These are phyloP conservation scores for Phortica okadai DNA, from an alignment of 2,888 invertebrate genomes.

Conservation along the genomic window DNA sequence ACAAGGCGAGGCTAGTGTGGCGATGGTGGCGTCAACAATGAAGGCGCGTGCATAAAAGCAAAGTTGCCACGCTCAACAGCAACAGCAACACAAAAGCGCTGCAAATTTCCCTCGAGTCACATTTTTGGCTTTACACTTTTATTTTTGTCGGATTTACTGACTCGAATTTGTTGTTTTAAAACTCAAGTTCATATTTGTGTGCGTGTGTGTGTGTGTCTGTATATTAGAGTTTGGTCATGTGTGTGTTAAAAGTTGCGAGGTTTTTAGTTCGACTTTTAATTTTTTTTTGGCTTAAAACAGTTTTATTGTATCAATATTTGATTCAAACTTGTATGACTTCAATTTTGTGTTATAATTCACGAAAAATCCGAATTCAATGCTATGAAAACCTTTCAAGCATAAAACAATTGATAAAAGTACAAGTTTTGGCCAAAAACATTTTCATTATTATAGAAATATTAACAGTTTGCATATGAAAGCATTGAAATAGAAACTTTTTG, in stretches of 20 bases:
- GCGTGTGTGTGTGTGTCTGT: neutral
- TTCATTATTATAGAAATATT: too few species aligned
- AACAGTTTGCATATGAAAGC: neutral
- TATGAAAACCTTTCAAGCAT: too few species aligned
- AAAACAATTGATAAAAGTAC: too few species aligned
- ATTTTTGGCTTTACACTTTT: slow-evolving; percentile 41
- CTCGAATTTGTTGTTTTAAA: neutral
- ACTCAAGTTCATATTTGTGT: slow-evolving; percentile 1
- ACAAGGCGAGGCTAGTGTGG: neutral
- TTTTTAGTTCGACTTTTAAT: neutral
- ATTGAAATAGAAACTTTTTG: neutral
- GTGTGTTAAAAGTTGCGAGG: neutral
- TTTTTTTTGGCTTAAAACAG: too few species aligned
- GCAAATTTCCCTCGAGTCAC: slow-evolving; percentile 65
- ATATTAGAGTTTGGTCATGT: too few species aligned
- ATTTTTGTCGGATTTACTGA: neutral
- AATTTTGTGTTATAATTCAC: too few species aligned
- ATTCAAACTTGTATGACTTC: too few species aligned
- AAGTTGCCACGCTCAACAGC: slow-evolving; percentile 33
- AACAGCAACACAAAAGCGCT: slow-evolving; percentile 38
- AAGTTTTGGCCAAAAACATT: too few species aligned
- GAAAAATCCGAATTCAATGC: too few species aligned
- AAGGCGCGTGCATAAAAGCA: slow-evolving; percentile 32
- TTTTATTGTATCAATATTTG: too few species aligned
- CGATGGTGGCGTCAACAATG: neutral